phyloP scores from a whole-genome alignment of 2,113 vertebrate genomes.

The Trinectes maculatus region DNA sequence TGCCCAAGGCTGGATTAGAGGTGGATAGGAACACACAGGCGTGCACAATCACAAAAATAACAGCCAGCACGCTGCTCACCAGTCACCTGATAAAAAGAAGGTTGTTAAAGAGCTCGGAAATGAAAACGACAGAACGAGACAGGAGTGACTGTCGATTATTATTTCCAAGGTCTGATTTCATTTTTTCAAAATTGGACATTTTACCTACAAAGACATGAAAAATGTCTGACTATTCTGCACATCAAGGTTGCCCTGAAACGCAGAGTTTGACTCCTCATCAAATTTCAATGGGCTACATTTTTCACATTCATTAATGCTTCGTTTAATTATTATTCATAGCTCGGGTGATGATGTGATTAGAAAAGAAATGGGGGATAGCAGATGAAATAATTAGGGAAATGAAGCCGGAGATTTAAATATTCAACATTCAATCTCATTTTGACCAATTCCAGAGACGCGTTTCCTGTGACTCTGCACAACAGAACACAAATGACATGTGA shows the following conservation, averaged over 20 bases:
- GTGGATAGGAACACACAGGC: slow-evolving; percentile 38
- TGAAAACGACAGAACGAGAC: slow-evolving; percentile 33
- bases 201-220: slow-evolving; percentile 33
- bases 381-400: slow-evolving; percentile 71
- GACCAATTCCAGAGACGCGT: slow-evolving; percentile 32
- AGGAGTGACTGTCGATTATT: slow-evolving; percentile 48
- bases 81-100: slow-evolving; percentile 45
- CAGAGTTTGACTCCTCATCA: slow-evolving; percentile 51
- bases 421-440: slow-evolving; percentile 46
- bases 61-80: slow-evolving; percentile 23
- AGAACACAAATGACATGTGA: slow-evolving; percentile 21
- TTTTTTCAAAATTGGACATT: slow-evolving; percentile 46
- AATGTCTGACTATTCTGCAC: slow-evolving; percentile 60
- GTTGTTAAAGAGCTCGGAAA: slow-evolving; percentile 35
- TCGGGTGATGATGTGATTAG: slow-evolving; percentile 64
- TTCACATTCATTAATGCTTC: slow-evolving; percentile 66
- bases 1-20: slow-evolving; percentile 70
- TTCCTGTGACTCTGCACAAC: slow-evolving; percentile 15
- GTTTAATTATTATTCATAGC: slow-evolving; percentile 76
- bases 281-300: slow-evolving; percentile 65
- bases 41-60: slow-evolving; percentile 50
- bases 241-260: slow-evolving; percentile 57
- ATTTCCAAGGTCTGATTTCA: slow-evolving; percentile 20
- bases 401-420: slow-evolving; percentile 63
- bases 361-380: slow-evolving; percentile 63